Evolutionary conservation across 2,888 invertebrate genomes (phyloP).

Genomic region (Spisula solida): DNA sequence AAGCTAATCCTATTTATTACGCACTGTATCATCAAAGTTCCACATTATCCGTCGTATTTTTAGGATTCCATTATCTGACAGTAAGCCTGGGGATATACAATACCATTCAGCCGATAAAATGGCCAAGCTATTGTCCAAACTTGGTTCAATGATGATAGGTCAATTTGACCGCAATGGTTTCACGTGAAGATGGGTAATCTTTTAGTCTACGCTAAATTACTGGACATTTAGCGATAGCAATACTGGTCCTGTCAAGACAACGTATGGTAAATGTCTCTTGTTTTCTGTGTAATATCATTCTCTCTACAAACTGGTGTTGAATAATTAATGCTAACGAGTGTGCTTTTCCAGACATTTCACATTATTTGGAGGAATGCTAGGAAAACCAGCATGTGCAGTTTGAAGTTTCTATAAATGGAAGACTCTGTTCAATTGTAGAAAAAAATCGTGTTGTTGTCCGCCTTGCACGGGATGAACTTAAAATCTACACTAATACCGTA

Average conservation of each 20-base stretch:
- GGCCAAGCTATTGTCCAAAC: not conserved
- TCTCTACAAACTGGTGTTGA: not conserved
- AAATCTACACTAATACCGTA: too few relatives aligned
- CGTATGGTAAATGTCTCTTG: not conserved
- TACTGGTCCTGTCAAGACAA: not conserved
- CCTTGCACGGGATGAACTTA: too few relatives aligned
- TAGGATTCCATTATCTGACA: not conserved
- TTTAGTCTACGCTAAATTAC: not conserved
- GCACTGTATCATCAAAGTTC: not conserved
- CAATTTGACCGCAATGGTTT: not conserved
- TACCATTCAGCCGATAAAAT: constrained; percentile 13
- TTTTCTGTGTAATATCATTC: not conserved
- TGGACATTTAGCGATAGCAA: not conserved
- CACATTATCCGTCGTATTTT: not conserved
- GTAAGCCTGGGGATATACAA: not conserved
- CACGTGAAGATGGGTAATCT: not conserved
- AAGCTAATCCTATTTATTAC: too few relatives aligned
- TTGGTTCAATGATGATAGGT: not conserved
- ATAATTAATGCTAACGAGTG: not conserved
- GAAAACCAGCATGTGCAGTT: too few relatives aligned
- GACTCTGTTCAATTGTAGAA: too few relatives aligned
- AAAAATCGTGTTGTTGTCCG: too few relatives aligned
- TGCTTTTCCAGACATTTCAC: too few relatives aligned
- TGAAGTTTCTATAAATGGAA: too few relatives aligned
- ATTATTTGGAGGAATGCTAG: too few relatives aligned